Evolutionary conservation across 2,888 invertebrate genomes (phyloP).

Genomic region (Polydesmus complanatus): DNA sequence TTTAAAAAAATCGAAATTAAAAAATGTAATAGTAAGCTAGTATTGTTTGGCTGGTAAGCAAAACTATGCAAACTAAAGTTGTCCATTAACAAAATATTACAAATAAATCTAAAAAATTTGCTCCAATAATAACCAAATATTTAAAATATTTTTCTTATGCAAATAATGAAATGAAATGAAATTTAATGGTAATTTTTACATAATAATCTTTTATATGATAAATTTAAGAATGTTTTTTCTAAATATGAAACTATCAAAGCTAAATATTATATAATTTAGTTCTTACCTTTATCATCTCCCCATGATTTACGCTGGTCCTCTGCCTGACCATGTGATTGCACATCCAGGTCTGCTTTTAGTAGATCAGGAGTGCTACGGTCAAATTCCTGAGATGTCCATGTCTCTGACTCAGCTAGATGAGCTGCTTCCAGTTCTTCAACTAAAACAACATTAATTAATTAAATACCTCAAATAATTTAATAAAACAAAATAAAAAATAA

Average conservation of each 20-base stretch:
- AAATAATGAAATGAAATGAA: too few relatives aligned
- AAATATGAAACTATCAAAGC: too few relatives aligned
- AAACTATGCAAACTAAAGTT: background rate
- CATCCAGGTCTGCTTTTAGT: conserved; percentile 12
- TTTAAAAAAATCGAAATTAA: background rate
- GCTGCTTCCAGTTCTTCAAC: conserved; percentile 17
- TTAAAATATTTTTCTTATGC: too few relatives aligned
- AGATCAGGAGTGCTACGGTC: conserved; percentile 16
- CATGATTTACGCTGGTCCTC: conserved; percentile 2
- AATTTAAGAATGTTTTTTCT: too few relatives aligned
- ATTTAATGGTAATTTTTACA: too few relatives aligned
- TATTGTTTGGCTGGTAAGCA: background rate
- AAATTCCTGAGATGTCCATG: conserved; percentile 16
- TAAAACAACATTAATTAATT: background rate
- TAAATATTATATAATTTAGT: background rate
- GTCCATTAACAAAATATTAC: background rate
- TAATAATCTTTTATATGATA: too few relatives aligned
- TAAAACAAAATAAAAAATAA: background rate
- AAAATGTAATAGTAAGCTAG: background rate
- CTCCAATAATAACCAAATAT: too few relatives aligned
- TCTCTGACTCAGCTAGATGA: conserved; percentile 17
- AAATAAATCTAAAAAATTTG: too few relatives aligned
- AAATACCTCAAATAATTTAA: background rate
- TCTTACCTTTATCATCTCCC: conserved; percentile 1
- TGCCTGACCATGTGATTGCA: conserved; percentile 3